Percentiles rank a stretch among this genome's conserved stretches.
These are phyloP conservation scores for Drosophila erecta DNA, from an alignment of 1,140 invertebrate species.

Conservation along the genomic window DNA sequence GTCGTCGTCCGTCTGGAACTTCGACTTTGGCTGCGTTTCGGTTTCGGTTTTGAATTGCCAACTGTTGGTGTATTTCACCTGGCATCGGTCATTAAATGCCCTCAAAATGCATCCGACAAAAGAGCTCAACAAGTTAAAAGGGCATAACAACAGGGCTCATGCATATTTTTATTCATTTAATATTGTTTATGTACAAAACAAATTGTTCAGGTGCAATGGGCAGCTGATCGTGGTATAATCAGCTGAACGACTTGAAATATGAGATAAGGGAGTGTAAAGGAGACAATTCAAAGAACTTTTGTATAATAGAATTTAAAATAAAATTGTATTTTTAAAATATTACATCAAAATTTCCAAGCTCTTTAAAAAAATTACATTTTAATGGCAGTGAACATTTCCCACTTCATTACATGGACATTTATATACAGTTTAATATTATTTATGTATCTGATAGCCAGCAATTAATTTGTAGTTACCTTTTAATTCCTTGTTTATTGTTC, in stretches of 20 bases:
- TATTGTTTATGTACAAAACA: slow-evolving; percentile 46
- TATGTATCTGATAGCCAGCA: background rate
- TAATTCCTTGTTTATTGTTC: background rate
- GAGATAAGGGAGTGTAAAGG: background rate
- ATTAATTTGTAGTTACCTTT: background rate
- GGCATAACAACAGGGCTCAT: slow-evolving; percentile 13
- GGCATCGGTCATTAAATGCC: slow-evolving; percentile 79
- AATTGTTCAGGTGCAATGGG: slow-evolving; percentile 51
- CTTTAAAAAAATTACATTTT: background rate
- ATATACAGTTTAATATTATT: background rate
- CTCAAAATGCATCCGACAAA: slow-evolving; percentile 58
- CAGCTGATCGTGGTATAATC: slow-evolving; percentile 34
- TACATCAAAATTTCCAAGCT: background rate
- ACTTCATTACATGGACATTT: background rate
- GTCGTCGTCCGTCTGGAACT: slow-evolving; percentile 54
- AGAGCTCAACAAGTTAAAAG: slow-evolving; percentile 21
- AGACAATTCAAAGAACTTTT: background rate
- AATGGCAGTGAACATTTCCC: background rate
- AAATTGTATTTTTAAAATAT: background rate
- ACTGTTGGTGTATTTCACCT: slow-evolving; percentile 78
- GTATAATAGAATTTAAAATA: background rate
- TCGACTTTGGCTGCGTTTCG: slow-evolving; percentile 47
- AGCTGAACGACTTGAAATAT: slow-evolving; percentile 9
- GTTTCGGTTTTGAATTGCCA: slow-evolving; percentile 52
- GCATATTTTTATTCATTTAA: slow-evolving; percentile 51